These are phyloP conservation scores for Tribolium castaneum DNA, from an alignment of 1,140 invertebrate genomes.

Conservation along the genomic window DNA sequence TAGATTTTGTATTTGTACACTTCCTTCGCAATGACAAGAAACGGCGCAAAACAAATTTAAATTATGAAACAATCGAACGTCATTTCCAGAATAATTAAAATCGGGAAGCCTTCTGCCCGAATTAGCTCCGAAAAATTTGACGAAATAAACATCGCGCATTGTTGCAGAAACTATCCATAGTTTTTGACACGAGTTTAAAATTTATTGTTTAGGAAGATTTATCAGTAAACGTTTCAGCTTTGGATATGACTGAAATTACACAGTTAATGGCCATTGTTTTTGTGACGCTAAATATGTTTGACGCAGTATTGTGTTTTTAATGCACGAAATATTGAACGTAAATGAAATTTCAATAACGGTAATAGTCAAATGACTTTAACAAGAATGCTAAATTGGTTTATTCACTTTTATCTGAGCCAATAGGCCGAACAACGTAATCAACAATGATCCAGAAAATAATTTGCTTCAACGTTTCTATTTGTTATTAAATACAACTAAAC, in stretches of 20 bases:
- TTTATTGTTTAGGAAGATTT: not conserved
- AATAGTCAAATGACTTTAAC: not conserved
- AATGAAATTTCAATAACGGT: not conserved
- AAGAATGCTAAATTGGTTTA: not conserved
- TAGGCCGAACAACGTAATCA: no score
- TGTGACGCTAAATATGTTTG: not conserved
- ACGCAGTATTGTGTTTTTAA: not conserved
- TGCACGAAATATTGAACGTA: not conserved
- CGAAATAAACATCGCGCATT: not conserved
- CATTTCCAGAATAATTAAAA: not conserved
- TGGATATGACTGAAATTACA: conserved; percentile 22
- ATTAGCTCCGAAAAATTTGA: not conserved
- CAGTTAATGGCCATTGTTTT: not conserved
- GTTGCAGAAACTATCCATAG: conserved; percentile 7
- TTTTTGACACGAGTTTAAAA: conserved; percentile 2
- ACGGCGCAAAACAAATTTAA: conserved; percentile 1
- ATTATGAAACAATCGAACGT: not conserved
- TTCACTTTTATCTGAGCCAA: not conserved
- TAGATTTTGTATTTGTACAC: conserved; percentile 31
- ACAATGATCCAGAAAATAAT: not conserved
- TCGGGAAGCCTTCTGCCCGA: not conserved
- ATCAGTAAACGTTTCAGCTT: conserved; percentile 1
- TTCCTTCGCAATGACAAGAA: conserved; percentile 7
- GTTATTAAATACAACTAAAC: no score
- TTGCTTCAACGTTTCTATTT: not conserved